Percentiles rank a stretch among this genome's conserved stretches.
These are phyloP conservation scores for Holothuria scabra DNA, from an alignment of 53 echinoderm and acorn worm genomes.

Conservation along the genomic window DNA sequence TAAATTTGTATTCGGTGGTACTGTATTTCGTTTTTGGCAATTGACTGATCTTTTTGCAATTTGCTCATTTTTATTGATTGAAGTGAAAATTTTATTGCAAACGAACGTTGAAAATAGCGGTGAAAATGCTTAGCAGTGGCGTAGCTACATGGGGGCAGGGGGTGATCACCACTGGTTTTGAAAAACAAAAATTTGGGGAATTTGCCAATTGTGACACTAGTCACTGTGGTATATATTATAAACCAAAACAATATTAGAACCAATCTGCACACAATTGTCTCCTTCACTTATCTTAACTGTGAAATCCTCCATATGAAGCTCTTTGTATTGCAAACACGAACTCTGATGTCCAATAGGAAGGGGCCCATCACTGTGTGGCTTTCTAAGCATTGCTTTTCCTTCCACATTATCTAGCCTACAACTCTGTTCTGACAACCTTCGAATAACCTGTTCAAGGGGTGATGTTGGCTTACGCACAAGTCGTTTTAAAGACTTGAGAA, in stretches of 20 bases:
- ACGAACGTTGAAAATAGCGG: no score
- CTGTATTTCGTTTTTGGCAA: no score
- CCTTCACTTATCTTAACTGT: background rate
- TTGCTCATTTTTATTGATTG: no score
- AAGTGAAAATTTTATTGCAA: no score
- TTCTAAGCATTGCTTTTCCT: background rate
- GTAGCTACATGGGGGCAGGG: no score
- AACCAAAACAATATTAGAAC: background rate
- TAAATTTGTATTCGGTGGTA: no score
- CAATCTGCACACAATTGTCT: slow-evolving; percentile 25
- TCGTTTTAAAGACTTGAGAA: background rate
- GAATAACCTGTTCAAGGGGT: slow-evolving; percentile 22
- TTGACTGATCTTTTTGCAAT: no score
- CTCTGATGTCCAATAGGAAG: background rate
- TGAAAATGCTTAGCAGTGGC: no score
- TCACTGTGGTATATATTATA: background rate
- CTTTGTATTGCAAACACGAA: background rate
- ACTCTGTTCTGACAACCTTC: slow-evolving; percentile 13
- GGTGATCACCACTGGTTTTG: no score
- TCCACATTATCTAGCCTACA: background rate
- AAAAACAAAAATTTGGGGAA: no score
- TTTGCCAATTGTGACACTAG: no score
- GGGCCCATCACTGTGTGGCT: background rate
- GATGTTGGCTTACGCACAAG: slow-evolving; percentile 24
- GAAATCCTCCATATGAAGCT: slow-evolving; percentile 16